Evolutionary conservation across 2,797 vertebrate species (phyloP).

Genomic region (Rhabdophis nuchalis): DNA sequence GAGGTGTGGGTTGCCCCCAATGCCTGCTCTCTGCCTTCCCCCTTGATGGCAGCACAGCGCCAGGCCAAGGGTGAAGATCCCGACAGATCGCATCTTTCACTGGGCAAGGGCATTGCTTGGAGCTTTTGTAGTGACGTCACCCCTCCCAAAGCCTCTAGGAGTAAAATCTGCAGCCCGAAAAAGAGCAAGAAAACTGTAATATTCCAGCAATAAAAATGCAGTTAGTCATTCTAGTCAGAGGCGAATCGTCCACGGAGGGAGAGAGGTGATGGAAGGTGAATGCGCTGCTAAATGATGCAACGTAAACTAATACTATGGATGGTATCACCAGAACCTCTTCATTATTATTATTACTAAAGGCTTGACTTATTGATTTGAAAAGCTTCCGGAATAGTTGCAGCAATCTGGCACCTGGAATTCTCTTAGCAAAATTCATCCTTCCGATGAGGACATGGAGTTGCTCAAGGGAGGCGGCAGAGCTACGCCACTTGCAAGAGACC

Average conservation of each 20-base stretch:
- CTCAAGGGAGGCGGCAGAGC: slow-evolving; percentile 30
- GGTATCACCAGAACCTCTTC: slow-evolving; percentile 49
- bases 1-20: not conserved
- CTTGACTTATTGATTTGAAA: slow-evolving; percentile 40
- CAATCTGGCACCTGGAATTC: slow-evolving; percentile 41
- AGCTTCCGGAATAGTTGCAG: slow-evolving; percentile 31
- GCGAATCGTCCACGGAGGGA: slow-evolving; percentile 47
- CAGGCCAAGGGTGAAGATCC: fast-evolving
- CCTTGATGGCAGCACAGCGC: not conserved
- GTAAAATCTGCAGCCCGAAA: slow-evolving; percentile 27
- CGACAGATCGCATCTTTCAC: not conserved
- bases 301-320: slow-evolving; percentile 57
- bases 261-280: slow-evolving; percentile 53
- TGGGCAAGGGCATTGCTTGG: slow-evolving; percentile 25
- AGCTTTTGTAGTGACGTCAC: slow-evolving; percentile 11
- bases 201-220: slow-evolving; percentile 37
- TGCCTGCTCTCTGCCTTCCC: not conserved
- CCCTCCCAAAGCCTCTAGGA: slow-evolving; percentile 17
- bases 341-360: not conserved
- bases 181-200: slow-evolving; percentile 23
- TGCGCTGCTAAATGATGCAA: slow-evolving; percentile 64
- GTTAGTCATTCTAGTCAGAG: slow-evolving; percentile 40
- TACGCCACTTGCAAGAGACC: slow-evolving; percentile 5
- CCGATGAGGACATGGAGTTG: slow-evolving; percentile 15
- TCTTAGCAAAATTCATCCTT: slow-evolving; percentile 52